Base-by-base conservation (phyloP, 2,113 vertebrate species). In the Chloebia gouldiae region DNA sequence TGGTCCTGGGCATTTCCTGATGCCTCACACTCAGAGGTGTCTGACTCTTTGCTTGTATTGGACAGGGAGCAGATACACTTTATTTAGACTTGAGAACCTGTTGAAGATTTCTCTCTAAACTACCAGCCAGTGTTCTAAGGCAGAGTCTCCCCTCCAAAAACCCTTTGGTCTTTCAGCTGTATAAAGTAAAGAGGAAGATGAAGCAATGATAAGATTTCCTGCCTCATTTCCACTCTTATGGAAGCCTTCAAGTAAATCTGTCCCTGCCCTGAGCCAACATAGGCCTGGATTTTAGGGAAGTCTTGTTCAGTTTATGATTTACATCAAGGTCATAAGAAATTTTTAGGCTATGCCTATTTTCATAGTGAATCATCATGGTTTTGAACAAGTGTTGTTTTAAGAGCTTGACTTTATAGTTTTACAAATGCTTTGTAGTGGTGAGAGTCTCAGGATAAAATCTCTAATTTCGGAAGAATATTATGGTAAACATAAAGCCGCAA, bases 381-480 rank as follows among this genome's bases (percentile, higher is more conserved):
- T 83, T 83, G 54, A 84, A 27, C 19, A 81, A 92, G 40, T 45
- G 50, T n/a, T 90, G n/a, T 56, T 92, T 93, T 73, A 51, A 90
- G 75, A 86, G n/a, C 63, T 73, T 94, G 88, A 72, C 66, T 90
- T 94, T 73, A 44, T 28, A 64, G 57, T 83, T 80, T 54, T 23
- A 66, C 19, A 81, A 86, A 56, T 75, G 20, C 18, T 91, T 86
- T 79, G 61, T 76, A 69, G 50, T 51, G 31, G 33, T 77, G 82
- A 70, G 63, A 70, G 63, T 90, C 42, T 90, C 22, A 21, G 72
- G 88, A 92, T 91, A 94, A 92, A 91, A 81, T 70, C 69, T 95
- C 77, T 81, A 44, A 64, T 81, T 94, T 93, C 37, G 0, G 72
- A 56, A 40, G 64, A 66, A 70, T 68, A 66, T 81, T 75, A 71